A percentile compares a stretch with the other conserved stretches of the same genome.
phyloP scores from a whole-genome alignment of 2,113 vertebrate genomes.

The Phaethornis superciliosus region DNA sequence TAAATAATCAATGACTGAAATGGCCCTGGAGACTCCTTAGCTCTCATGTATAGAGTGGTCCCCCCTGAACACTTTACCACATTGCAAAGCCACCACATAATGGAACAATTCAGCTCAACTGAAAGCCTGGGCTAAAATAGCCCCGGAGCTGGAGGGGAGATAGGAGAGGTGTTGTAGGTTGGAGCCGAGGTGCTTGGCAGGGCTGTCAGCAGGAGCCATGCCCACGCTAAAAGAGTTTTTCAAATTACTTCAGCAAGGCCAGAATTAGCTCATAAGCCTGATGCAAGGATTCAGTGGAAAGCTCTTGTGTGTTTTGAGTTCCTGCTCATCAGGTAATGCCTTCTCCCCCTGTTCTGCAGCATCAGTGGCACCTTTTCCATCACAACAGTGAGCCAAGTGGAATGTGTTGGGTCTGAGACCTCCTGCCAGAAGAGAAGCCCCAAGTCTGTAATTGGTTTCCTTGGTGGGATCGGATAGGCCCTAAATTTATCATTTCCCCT shows the following conservation, averaged over 20 bases:
- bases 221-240: neutral
- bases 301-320: neutral
- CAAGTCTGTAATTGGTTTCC: neutral
- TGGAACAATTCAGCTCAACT: slow-evolving; percentile 27
- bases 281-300: neutral
- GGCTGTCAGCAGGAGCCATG: neutral
- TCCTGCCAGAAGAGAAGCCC: neutral
- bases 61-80: slow-evolving; percentile 3
- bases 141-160: neutral
- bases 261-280: neutral
- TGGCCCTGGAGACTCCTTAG: neutral
- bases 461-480: neutral
- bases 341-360: neutral
- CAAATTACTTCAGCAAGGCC: neutral
- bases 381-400: rapidly evolving
- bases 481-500: neutral
- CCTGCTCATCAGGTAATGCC: neutral
- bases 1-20: neutral
- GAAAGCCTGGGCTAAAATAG: slow-evolving; percentile 19
- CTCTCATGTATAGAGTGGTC: neutral
- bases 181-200: neutral
- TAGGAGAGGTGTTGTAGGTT: neutral
- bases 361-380: neutral
- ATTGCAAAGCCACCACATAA: slow-evolving; percentile 8
- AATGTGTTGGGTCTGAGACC: neutral